These are phyloP conservation scores for Philopedon plagiatum DNA, from an alignment of 2,888 invertebrate species.

Conservation along the genomic window DNA sequence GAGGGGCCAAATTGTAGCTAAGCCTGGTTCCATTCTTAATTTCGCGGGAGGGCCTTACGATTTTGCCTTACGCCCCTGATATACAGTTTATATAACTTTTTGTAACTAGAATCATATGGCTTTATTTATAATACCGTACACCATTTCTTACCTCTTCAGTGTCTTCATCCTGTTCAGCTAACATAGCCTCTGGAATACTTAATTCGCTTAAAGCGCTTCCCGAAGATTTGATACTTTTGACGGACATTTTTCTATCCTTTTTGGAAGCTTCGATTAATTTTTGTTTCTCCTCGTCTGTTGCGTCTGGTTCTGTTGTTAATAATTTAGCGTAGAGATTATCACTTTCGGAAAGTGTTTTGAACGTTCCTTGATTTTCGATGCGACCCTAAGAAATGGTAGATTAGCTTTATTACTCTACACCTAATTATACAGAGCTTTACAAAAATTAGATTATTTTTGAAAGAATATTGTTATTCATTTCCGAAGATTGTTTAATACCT, in stretches of 20 bases:
- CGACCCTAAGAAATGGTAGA: slow-evolving; percentile 64
- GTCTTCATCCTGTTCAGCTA: slow-evolving; percentile 65
- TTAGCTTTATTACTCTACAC: no score
- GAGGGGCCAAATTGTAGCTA: no score
- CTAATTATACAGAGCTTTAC: no score
- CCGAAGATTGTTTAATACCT: slow-evolving; percentile 59
- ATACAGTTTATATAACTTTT: no score
- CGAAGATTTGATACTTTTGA: slow-evolving; percentile 60
- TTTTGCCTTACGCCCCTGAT: no score
- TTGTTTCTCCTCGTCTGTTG: slow-evolving; percentile 63
- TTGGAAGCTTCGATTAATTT: slow-evolving; percentile 57
- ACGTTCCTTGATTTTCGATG: slow-evolving; percentile 70
- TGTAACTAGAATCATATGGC: no score
- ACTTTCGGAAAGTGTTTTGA: slow-evolving; percentile 67
- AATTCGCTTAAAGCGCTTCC: slow-evolving; percentile 65
- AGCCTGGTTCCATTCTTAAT: no score
- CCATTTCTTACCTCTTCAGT: slow-evolving; percentile 38
- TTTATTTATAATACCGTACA: no score
- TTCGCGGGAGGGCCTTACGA: no score
- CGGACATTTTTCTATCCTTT: slow-evolving; percentile 62
- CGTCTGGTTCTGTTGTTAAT: slow-evolving; percentile 66
- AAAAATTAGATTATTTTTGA: no score
- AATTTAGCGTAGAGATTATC: slow-evolving; percentile 71
- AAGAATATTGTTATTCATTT: no score
- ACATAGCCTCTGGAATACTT: slow-evolving; percentile 65